Evolutionary conservation across 1,140 invertebrate genomes (phyloP).

Genomic region (Lamellibrachia luymesi): DNA sequence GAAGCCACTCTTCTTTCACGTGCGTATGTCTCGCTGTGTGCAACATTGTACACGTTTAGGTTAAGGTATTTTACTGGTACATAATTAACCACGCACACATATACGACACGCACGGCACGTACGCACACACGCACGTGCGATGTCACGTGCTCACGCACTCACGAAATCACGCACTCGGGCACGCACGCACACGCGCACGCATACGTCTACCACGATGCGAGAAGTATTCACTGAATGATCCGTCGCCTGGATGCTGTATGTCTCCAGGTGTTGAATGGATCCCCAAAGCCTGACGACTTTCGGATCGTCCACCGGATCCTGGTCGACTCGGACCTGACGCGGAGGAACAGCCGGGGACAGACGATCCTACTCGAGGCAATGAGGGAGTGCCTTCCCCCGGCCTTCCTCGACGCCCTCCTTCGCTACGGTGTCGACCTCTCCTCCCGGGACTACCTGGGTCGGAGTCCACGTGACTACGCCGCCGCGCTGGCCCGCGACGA

Average conservation of each 20-base stretch:
- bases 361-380: constrained; percentile 40
- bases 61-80: neutral
- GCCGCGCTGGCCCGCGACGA: constrained; percentile 31
- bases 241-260: neutral
- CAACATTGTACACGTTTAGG: neutral
- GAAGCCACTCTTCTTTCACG: constrained; percentile 48
- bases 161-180: neutral
- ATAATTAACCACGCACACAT: neutral
- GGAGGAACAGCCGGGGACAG: constrained; percentile 35
- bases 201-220: no score
- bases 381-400: constrained; percentile 29
- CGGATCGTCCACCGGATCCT: constrained; percentile 37
- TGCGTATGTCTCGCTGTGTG: constrained; percentile 24
- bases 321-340: constrained; percentile 34
- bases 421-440: constrained; percentile 33
- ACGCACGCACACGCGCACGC: no score
- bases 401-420: constrained; percentile 32
- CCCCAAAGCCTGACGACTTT: constrained; percentile 33
- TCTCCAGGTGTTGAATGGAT: constrained; percentile 36
- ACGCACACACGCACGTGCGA: no score
- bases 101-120: no score
- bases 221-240: neutral
- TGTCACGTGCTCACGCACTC: neutral
- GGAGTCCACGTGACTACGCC: constrained; percentile 36
- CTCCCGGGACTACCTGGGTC: constrained; percentile 37